These are phyloP conservation scores for Agrochola litura DNA, from an alignment of 2,888 invertebrate genomes.

Conservation along the genomic window DNA sequence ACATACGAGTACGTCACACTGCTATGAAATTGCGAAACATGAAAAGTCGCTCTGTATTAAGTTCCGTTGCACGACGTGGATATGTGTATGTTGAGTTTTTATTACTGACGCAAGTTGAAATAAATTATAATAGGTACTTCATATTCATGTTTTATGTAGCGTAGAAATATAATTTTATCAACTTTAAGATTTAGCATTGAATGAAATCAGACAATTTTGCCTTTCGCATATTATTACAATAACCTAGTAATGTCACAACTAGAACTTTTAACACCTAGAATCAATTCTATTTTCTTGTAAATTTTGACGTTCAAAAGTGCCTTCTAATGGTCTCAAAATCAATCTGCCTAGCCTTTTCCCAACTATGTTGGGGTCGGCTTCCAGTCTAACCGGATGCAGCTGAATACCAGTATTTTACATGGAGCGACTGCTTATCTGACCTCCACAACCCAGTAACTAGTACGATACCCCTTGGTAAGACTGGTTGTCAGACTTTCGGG, in stretches of 20 bases:
- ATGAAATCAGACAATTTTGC: neutral
- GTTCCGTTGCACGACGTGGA: conserved; percentile 39
- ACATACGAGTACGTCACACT: conserved; percentile 32
- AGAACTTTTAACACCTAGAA: neutral
- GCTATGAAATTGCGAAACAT: conserved; percentile 58
- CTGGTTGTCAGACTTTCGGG: too few species aligned
- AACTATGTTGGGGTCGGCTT: too few species aligned
- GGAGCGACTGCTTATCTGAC: too few species aligned
- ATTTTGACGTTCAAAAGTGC: neutral
- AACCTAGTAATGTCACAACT: neutral
- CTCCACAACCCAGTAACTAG: too few species aligned
- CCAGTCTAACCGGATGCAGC: too few species aligned
- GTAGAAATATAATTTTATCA: neutral
- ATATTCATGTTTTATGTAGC: neutral
- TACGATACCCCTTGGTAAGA: too few species aligned
- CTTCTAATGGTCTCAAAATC: too few species aligned
- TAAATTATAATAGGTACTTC: conserved; percentile 13
- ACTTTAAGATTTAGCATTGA: neutral
- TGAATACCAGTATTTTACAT: too few species aligned
- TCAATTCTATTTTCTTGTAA: neutral
- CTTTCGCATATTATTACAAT: neutral
- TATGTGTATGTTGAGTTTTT: conserved; percentile 26
- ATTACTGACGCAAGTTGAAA: conserved; percentile 30
- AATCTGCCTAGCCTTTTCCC: too few species aligned
- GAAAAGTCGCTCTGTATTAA: conserved; percentile 57